Conservation (phyloP, 30 jellyfish, hydroid and myxozoan species). For the Turritopsis rubra region DNA sequence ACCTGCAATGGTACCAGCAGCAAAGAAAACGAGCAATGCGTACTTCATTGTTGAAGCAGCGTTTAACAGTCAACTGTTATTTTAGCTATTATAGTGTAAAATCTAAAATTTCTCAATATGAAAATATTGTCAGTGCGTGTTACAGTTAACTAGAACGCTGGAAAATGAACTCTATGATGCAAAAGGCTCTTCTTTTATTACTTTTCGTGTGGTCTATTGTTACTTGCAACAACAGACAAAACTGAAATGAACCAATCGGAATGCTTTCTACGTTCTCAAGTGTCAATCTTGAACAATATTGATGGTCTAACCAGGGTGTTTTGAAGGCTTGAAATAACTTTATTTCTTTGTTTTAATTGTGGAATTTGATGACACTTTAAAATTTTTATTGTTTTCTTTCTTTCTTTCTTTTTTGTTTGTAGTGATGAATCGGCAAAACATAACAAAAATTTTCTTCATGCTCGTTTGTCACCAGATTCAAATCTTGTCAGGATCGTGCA, state of each 20-base stretch:
- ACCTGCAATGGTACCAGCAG: constrained; percentile 97
- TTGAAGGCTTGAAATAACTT: too few species aligned
- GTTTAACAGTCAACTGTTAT: constrained; percentile 1
- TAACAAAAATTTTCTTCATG: background rate
- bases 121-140: constrained; percentile 2
- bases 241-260: background rate
- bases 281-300: background rate
- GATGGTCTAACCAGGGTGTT: too few species aligned
- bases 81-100: background rate
- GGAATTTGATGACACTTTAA: background rate
- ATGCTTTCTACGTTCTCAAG: background rate
- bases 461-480: background rate
- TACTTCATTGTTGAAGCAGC: constrained; percentile 58
- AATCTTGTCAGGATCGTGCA: background rate
- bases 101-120: constrained; percentile 5
- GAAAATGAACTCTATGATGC: background rate
- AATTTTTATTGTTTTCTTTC: background rate
- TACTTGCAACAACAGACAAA: background rate
- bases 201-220: background rate
- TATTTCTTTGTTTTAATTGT: too few species aligned
- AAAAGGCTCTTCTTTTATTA: background rate
- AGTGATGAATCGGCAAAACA: background rate
- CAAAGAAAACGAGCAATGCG: constrained; percentile 67
- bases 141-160: background rate
- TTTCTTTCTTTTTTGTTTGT: too few species aligned